Percentiles rank a stretch among this genome's conserved stretches.
Evolutionary conservation across 2,113 vertebrate species (phyloP).

Genomic region (Tricholaema leucomelas): DNA sequence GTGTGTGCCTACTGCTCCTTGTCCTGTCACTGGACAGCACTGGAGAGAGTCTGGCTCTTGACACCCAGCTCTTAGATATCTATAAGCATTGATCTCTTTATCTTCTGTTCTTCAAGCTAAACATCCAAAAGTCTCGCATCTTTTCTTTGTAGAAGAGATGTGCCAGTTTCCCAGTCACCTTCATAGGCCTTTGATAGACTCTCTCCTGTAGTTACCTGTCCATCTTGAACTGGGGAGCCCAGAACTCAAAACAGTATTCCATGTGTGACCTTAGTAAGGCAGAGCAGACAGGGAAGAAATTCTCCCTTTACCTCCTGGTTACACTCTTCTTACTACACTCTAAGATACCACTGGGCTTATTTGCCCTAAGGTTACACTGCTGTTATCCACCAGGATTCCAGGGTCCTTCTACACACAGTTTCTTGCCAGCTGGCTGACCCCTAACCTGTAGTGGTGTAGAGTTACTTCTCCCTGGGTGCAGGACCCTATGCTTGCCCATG

Average conservation of each 20-base stretch:
- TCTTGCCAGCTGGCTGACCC: not conserved
- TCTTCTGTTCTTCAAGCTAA: too few relatives aligned
- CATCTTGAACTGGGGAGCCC: too few relatives aligned
- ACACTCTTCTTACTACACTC: too few relatives aligned
- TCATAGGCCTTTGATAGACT: not conserved
- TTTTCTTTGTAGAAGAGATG: not conserved
- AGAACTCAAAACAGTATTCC: not conserved
- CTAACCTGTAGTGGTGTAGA: not conserved
- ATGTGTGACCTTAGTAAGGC: not conserved
- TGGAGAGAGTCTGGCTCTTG: too few relatives aligned
- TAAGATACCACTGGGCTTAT: too few relatives aligned
- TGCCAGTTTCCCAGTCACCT: not conserved
- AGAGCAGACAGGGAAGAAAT: not conserved
- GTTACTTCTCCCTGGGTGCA: not conserved
- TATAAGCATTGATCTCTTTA: too few relatives aligned
- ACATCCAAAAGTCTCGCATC: too few relatives aligned
- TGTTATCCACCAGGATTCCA: too few relatives aligned
- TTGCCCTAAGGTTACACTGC: too few relatives aligned
- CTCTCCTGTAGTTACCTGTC: not conserved
- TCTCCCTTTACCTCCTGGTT: not conserved
- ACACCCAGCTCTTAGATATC: too few relatives aligned
- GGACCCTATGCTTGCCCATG: not conserved
- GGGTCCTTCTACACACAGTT: not conserved
- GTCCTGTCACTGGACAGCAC: not conserved
- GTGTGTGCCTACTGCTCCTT: not conserved